Conservation (phyloP, 2,113 vertebrate species). For the Sardina pilchardus region DNA sequence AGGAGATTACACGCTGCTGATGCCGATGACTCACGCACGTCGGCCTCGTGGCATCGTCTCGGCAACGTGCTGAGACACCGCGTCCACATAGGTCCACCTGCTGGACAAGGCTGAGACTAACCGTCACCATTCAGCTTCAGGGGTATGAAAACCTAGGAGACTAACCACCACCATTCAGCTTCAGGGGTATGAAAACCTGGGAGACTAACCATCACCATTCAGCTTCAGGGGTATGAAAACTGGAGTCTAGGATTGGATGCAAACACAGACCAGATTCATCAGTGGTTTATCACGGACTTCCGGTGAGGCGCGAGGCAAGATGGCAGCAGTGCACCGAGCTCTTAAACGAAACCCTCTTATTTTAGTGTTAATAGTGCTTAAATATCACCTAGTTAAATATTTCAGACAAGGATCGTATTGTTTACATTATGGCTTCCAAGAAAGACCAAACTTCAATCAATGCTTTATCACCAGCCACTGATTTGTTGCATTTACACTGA, state of each 20-base stretch:
- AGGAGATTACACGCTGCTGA: background rate
- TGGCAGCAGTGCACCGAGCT: no score
- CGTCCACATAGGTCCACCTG: background rate
- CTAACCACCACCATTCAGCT: background rate
- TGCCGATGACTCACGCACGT: background rate
- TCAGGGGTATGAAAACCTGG: background rate
- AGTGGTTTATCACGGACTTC: background rate
- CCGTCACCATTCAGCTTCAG: background rate
- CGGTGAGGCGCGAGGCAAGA: no score
- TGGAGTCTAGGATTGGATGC: background rate
- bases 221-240: background rate
- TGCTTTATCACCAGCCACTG: background rate
- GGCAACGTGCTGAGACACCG: background rate
- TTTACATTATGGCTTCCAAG: no score
- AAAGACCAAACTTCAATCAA: no score
- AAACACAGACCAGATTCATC: background rate
- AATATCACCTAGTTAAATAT: no score
- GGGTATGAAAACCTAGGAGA: background rate
- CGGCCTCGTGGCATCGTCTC: background rate
- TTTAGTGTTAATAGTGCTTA: no score
- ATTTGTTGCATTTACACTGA: background rate
- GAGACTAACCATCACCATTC: background rate
- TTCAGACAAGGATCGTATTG: no score
- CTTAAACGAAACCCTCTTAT: no score
- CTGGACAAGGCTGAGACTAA: slow-evolving; percentile 6